Percentiles rank a stretch among this genome's conserved stretches.
Conservation (phyloP, 2,888 invertebrate species). For the Loripinus fragilis region DNA sequence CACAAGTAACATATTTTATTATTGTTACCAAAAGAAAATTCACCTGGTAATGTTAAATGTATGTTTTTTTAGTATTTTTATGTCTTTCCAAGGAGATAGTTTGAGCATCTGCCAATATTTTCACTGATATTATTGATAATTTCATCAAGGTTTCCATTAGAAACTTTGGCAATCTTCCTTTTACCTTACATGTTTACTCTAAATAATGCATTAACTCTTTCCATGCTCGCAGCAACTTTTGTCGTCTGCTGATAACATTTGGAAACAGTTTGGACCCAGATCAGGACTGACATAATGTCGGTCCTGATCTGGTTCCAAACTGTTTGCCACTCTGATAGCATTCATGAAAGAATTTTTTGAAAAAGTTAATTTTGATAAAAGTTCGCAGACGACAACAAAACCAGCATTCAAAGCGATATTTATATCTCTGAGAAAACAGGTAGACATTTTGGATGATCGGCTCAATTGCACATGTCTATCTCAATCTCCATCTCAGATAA, state of each 20-base stretch:
- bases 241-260: too few relatives aligned
- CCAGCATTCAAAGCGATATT: too few relatives aligned
- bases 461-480: slow-evolving; percentile 15
- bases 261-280: too few relatives aligned
- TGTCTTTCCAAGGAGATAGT: not conserved
- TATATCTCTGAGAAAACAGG: not conserved
- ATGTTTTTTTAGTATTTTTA: not conserved
- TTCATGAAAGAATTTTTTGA: too few relatives aligned
- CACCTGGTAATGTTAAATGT: not conserved
- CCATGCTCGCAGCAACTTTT: too few relatives aligned
- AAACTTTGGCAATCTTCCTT: slow-evolving; percentile 12
- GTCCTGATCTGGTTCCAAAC: too few relatives aligned
- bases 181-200: not conserved
- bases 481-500: slow-evolving; percentile 1
- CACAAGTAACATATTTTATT: too few relatives aligned
- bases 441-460: not conserved
- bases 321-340: too few relatives aligned
- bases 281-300: too few relatives aligned
- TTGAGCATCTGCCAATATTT: not conserved
- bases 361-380: too few relatives aligned
- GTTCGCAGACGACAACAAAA: too few relatives aligned
- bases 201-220: not conserved
- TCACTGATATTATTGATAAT: not conserved
- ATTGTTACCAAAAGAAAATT: not conserved
- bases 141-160: slow-evolving; percentile 13